Base-by-base conservation (phyloP, 2,888 invertebrate species). In the Chrysotoxum bicinctum region DNA sequence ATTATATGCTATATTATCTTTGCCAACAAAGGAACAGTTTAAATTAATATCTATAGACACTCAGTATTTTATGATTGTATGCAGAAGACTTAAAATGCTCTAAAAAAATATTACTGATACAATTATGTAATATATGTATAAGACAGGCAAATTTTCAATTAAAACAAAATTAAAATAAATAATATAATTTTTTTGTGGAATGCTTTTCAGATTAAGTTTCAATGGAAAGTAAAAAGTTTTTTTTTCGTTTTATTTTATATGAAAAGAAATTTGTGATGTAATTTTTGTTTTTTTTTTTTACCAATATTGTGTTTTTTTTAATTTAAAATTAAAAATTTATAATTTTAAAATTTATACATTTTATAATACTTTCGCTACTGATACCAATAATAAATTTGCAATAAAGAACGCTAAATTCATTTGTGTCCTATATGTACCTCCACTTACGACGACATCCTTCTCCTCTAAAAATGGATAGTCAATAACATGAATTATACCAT, bases 401-500 rank as follows among this genome's bases (percentile, higher is more conserved):
- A 92, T 90, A 88, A 91, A 89, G 88, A 91, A 90, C 89, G 88
- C 89, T 89, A 91, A 88, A 88, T 90, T 91, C 89, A 90, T 89
- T 89, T 90, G 89, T 89, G 89, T 89, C 89, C 89, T 89, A 90
- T 91, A 91, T 89, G 90, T 91, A 91, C 91, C 91, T 89, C 88
- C 88, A 87, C 85, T 88, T 76, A 96, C 96, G 87, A 94, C 94
- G 86, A 98, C 95, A 92, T 98, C 98, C 89, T 95, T 95, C 89
- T 96, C 96, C 90, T 95, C 94, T 81, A 98, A 93, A 90, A 98
- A 95, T 6, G 98, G 98, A 88, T 94, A 94, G 90, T 98, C 98
- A 90, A 98, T 97, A 87, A 98, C 97, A 92, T 98, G 98, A 88
- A 98, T 98, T 88, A 98, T 96, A 68, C 98, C 98, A 91, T 98